A percentile compares a stretch with the other conserved stretches of the same genome.
Conservation (phyloP, 2,113 vertebrate species). For the Xiphorhynchus elegans region DNA sequence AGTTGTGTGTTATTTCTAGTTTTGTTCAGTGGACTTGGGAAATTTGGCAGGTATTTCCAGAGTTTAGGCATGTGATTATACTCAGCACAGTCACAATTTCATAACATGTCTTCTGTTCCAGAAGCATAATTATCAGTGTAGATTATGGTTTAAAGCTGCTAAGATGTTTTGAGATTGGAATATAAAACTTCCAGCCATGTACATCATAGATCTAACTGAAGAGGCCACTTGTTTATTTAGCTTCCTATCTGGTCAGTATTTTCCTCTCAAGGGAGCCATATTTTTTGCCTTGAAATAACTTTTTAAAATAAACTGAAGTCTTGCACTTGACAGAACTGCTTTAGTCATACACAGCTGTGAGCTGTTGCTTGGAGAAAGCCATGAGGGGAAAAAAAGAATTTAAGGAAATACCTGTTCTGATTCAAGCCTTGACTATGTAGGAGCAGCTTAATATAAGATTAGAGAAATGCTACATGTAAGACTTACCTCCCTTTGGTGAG, state of each 20-base stretch:
- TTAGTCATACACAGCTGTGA: not conserved
- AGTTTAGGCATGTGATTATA: not conserved
- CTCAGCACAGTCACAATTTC: not conserved
- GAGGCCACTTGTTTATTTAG: not conserved
- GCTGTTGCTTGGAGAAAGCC: not conserved
- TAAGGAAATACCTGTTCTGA: not conserved
- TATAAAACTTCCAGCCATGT: not conserved
- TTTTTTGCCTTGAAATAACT: slow-evolving; percentile 17
- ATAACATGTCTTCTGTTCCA: not conserved
- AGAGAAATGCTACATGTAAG: not conserved
- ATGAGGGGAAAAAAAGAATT: not conserved
- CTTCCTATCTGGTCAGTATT: not conserved
- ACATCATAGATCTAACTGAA: not conserved
- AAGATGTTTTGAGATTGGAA: not conserved
- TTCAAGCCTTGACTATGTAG: not conserved
- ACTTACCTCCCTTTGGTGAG: not conserved
- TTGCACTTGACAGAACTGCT: slow-evolving; percentile 1
- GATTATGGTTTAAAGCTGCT: slow-evolving; percentile 16
- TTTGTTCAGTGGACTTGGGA: not conserved
- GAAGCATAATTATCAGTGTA: not conserved
- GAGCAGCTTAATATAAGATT: not conserved
- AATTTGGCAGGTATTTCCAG: not conserved
- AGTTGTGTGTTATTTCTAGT: not conserved
- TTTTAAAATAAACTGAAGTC: not conserved
- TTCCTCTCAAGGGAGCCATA: not conserved